Base-by-base conservation (phyloP, 2,888 invertebrate genomes). In the Miltochrista miniata region DNA sequence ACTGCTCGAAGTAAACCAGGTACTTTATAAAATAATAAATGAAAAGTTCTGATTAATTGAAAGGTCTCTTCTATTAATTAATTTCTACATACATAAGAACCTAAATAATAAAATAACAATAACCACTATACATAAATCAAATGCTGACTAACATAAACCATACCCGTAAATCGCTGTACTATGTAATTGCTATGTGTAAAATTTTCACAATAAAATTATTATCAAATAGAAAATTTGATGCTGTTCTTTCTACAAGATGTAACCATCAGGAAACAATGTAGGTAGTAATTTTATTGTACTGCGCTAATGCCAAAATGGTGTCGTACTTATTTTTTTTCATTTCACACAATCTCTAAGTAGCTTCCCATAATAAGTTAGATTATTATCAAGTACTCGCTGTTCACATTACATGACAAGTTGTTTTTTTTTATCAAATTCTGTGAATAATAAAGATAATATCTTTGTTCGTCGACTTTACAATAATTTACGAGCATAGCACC, bases 401-500 rank as follows among this genome's bases (percentile, higher is more conserved):
- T 48, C 36, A 14, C 42, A 15, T 55, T 58, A 49, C 45, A 46
- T 36, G 40, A 45, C 44, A 35, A 34, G 30, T 30, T 50, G 35
- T 45, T 54, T 52, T 65, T 54, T 64, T 54, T 54, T 54, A 55
- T 67, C 33, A 52, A 63, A 49, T 58, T 54, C 37, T 33, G 10
- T 30, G 51, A 56, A 55, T 57, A 61, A 58, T 61, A 61, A 58
- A 64, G 64, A 58, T 67, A 29, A 13, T 46, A 50, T 57, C 53
- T 56, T 46, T 42, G 42, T 57, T 52, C 58, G 40, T 58, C 51
- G 59, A 64, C 55, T 61, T 64, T 39, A 48, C 35, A 39, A 56
- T 61, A 61, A 68, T 64, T 65, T 68, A 68, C 40, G 68, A 68
- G 58, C 47, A 24, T 34, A 41, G 38, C 33, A 37, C 44, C 15